phyloP scores from a whole-genome alignment of 2,888 invertebrate genomes.

The Tillus elongatus region DNA sequence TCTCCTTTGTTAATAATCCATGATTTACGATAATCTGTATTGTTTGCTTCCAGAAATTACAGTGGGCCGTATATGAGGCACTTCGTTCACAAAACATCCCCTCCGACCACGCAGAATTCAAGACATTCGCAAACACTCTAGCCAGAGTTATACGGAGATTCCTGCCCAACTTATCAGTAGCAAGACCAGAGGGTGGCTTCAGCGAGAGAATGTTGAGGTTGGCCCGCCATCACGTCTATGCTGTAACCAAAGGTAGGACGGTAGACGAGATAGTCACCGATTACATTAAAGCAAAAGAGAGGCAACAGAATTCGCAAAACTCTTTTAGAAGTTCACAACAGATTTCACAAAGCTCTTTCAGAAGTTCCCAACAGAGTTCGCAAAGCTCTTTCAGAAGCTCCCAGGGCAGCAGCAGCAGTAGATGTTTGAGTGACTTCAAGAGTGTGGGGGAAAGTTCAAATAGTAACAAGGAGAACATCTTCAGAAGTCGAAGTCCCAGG shows the following conservation, averaged over 20 bases:
- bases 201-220: constrained; percentile 66
- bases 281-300: constrained; percentile 30
- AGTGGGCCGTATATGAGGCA: constrained; percentile 75
- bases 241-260: constrained; percentile 55
- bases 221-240: constrained; percentile 55
- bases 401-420: constrained; percentile 42
- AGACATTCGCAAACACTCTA: constrained; percentile 58
- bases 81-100: constrained; percentile 62
- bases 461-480: constrained; percentile 43
- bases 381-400: no score
- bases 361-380: no score
- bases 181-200: constrained; percentile 51
- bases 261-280: constrained; percentile 53
- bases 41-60: constrained; percentile 57
- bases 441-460: constrained; percentile 23
- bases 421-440: constrained; percentile 31
- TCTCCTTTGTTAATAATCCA: no score
- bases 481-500: constrained; percentile 41
- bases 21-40: no score
- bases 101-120: constrained; percentile 60
- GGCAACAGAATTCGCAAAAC: constrained; percentile 43
- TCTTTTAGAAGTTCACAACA: no score
- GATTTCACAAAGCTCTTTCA: no score
- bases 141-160: constrained; percentile 59
- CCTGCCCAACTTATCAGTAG: constrained; percentile 42